Evolutionary conservation across 2,113 vertebrate genomes (phyloP), one percentile per base, ranked within the genome.

Genomic region (Brachyhypopomus gauderio): DNA sequence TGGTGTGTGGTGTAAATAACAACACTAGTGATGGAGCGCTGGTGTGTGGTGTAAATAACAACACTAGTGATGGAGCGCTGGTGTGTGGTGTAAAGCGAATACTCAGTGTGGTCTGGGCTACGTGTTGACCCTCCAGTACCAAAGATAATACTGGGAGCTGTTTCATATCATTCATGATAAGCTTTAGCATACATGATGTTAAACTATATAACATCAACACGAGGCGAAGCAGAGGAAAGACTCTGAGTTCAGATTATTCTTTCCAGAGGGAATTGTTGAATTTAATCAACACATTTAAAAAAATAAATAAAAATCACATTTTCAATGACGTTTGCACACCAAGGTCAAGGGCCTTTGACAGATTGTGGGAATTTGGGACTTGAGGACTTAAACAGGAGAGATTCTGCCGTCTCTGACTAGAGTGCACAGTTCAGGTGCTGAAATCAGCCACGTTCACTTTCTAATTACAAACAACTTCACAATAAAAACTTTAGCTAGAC

Each of bases 301-400:
- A 11, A 30, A n/a, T n/a, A 11, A 11, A 48, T 8, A 14, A 14
- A 14, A 14, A 52, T 14, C 9, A 14, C 1, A 52, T 72, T 45
- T 74, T 60, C 6, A 72, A 72, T 38, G 25, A 41, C 45, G 64
- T 83, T 82, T 84, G 84, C 88, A 90, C 88, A 89, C 84, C 83
- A 91, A 87, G 30, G n/a, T 72, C 66, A 85, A 75, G 81, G 84
- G 77, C 84, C 27, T 59, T 56, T 34, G 27, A 59, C 76, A 78
- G 58, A 77, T 72, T 77, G 60, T 56, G 17, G 23, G 67, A 78
- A 81, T 86, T 59, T 74, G 23, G 60, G 75, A 69, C 72, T 75
- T 56, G n/a, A 72, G 76, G 22, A 66, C 62, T 78, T 74, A 41
- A 27, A 27, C 75, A 75, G 27, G 69, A 72, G 22, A 75, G 52